Conservation (phyloP, 1,140 invertebrate species). For the Orius laevigatus region DNA sequence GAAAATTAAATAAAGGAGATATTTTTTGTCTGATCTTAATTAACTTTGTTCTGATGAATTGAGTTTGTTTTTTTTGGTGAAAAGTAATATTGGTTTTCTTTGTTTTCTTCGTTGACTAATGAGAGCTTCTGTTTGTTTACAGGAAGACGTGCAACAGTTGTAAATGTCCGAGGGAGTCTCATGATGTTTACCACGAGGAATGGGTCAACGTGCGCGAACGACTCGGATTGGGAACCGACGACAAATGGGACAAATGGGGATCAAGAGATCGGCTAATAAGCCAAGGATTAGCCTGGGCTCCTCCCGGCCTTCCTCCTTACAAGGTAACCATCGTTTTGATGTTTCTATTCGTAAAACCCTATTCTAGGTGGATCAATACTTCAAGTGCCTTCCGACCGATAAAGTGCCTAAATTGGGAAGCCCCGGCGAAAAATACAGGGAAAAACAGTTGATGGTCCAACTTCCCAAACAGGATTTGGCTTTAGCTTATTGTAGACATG, state of each 20-base stretch:
- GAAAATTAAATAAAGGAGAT: no score
- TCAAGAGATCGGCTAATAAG: constrained; percentile 22
- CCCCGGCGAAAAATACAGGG: constrained; percentile 58
- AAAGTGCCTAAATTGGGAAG: constrained; percentile 60
- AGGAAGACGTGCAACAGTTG: constrained; percentile 77
- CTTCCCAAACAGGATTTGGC: constrained; percentile 90
- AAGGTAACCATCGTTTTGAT: constrained; percentile 29
- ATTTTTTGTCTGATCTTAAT: no score
- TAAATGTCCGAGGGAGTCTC: constrained; percentile 68
- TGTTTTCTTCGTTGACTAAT: not conserved
- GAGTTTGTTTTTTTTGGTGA: not conserved
- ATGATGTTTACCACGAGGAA: constrained; percentile 78
- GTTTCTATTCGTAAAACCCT: not conserved
- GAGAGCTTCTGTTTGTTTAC: constrained; percentile 20
- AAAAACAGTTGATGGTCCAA: constrained; percentile 72
- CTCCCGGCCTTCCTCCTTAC: constrained; percentile 49
- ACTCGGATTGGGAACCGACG: constrained; percentile 49
- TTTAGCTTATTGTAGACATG: constrained; percentile 71
- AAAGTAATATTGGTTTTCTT: not conserved
- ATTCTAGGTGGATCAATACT: constrained; percentile 46
- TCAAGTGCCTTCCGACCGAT: constrained; percentile 54
- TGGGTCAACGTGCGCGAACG: constrained; percentile 63
- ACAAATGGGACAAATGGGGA: constrained; percentile 25
- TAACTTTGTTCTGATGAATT: no score
- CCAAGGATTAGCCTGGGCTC: constrained; percentile 63